A percentile compares a stretch with the other conserved stretches of the same genome.
Evolutionary conservation across 2,113 vertebrate species (phyloP).

Genomic region (Deroptyus accipitrinus): DNA sequence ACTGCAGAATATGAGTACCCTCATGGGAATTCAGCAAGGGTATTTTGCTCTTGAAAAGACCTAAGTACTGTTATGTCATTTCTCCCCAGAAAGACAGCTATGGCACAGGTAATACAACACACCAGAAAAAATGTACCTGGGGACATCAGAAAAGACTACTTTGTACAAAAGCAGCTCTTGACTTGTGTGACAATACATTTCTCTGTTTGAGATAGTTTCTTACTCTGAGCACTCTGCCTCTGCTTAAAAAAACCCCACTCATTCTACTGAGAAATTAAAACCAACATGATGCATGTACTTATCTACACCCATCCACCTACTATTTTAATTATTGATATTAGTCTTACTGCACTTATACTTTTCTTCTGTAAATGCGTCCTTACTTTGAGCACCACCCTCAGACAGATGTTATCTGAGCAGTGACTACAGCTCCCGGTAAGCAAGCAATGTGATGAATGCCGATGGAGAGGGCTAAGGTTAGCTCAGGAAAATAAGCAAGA

Average conservation of each 20-base stretch:
- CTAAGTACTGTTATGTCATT: not conserved
- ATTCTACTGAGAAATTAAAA: not conserved
- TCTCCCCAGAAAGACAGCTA: not conserved
- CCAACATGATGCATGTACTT: not conserved
- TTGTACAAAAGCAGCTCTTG: not conserved
- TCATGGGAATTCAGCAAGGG: not conserved
- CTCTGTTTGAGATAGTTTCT: not conserved
- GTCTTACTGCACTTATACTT: not conserved
- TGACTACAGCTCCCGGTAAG: not conserved
- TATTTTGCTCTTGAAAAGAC: slow-evolving; percentile 16
- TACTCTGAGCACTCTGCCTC: not conserved
- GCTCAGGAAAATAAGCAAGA: not conserved
- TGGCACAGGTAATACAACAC: not conserved
- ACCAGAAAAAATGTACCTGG: not conserved
- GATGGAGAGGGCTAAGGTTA: not conserved
- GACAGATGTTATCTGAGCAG: not conserved
- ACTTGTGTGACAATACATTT: not conserved
- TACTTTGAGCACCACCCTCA: not conserved
- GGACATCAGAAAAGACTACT: not conserved
- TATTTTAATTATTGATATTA: not conserved
- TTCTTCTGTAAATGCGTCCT: not conserved
- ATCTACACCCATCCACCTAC: not conserved
- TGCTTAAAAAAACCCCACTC: fast-evolving
- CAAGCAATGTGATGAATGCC: not conserved
- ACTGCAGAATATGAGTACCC: not conserved